phyloP scores from a whole-genome alignment of 64 coral and sea anemone genomes.

The Porites lutea region DNA sequence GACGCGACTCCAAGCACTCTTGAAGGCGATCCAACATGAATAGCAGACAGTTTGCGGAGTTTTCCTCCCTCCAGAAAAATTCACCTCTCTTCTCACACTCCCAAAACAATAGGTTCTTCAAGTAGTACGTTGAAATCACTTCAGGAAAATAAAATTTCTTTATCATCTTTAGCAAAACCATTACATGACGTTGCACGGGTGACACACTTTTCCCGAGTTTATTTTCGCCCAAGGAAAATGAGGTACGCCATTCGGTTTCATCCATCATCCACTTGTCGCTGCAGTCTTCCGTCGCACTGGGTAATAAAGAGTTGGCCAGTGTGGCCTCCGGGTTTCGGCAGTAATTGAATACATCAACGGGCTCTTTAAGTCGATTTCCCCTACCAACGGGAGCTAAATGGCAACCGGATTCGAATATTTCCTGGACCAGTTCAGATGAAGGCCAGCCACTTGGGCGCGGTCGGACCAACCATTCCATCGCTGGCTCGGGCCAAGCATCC shows the following conservation, averaged over 20 bases:
- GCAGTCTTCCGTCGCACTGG: no score
- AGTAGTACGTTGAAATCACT: conserved; percentile 77
- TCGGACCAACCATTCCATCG: conserved; percentile 72
- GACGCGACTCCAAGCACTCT: conserved; percentile 50
- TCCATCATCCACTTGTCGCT: conserved; percentile 40
- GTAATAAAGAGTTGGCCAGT: background rate
- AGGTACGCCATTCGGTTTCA: conserved; percentile 85
- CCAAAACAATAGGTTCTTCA: conserved; percentile 91
- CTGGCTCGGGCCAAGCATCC: conserved; percentile 34
- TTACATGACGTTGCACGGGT: conserved; percentile 77
- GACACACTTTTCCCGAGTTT: conserved; percentile 75
- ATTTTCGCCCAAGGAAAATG: conserved; percentile 87
- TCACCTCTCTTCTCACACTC: conserved; percentile 65
- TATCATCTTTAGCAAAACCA: conserved; percentile 81
- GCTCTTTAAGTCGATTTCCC: conserved; percentile 48
- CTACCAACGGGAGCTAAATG: conserved; percentile 79
- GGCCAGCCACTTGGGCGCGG: conserved; percentile 64
- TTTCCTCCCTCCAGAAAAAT: conserved; percentile 68
- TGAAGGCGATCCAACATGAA: conserved; percentile 75
- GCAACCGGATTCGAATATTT: conserved; percentile 70
- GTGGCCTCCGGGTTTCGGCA: conserved; percentile 36
- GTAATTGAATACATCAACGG: conserved; percentile 12
- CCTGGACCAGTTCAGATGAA: conserved; percentile 66
- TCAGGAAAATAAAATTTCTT: conserved; percentile 90
- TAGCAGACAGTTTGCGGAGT: conserved; percentile 63